Percentiles rank a stretch among this genome's conserved stretches.
Evolutionary conservation across 2,113 vertebrate genomes (phyloP).

Genomic region (Pseudopipra pipra): DNA sequence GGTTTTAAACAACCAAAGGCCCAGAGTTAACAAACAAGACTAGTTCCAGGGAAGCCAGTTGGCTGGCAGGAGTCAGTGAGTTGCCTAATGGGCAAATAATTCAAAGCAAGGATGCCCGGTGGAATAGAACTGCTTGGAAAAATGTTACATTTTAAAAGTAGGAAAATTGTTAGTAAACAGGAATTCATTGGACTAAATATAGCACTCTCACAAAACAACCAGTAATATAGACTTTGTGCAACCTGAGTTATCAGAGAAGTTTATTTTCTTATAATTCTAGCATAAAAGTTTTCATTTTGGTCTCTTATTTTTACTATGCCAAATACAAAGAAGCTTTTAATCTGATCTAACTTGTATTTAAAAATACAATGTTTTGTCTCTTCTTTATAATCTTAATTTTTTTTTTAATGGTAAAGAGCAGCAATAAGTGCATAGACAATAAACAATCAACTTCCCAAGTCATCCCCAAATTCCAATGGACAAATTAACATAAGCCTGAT

Average conservation of each 20-base stretch:
- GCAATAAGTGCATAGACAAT: neutral
- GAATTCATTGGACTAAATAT: neutral
- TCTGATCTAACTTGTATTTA: neutral
- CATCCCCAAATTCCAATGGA: neutral
- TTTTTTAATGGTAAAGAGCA: neutral
- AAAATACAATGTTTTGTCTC: neutral
- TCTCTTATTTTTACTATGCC: neutral
- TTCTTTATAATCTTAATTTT: neutral
- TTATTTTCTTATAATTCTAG: neutral
- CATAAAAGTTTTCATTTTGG: neutral
- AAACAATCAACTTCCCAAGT: neutral
- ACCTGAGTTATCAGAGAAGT: neutral
- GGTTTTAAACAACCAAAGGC: neutral
- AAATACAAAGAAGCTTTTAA: neutral
- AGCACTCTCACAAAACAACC: neutral
- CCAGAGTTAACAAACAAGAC: neutral
- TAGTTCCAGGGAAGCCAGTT: neutral
- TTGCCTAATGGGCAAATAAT: conserved; percentile 1
- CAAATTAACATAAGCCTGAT: neutral
- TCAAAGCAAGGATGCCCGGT: neutral
- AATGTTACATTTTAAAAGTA: neutral
- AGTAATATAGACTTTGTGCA: neutral
- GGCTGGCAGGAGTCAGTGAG: neutral
- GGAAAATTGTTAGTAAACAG: neutral
- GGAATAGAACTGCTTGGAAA: neutral